A percentile compares a stretch with the other conserved stretches of the same genome.
Conservation (phyloP, 2,113 vertebrate genomes). For the Gymnobelideus leadbeateri region DNA sequence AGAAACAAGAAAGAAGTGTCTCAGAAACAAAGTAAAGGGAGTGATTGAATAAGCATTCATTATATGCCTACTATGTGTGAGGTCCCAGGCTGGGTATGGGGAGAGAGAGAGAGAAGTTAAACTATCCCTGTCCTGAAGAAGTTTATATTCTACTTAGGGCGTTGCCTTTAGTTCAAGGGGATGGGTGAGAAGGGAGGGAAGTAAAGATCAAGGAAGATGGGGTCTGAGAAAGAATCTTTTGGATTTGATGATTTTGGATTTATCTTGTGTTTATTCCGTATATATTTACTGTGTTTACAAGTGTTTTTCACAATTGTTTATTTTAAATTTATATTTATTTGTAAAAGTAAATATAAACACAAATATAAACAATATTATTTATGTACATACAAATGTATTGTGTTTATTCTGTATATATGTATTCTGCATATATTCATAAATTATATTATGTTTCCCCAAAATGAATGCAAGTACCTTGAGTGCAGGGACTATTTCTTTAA, state of each 20-base stretch:
- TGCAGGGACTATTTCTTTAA: neutral
- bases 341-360: neutral
- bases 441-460: neutral
- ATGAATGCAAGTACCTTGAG: neutral
- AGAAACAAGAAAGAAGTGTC: neutral
- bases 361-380: neutral
- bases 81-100: neutral
- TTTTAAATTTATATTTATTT: neutral
- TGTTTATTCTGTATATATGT: neutral
- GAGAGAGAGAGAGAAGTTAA: neutral
- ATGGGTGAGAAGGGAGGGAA: neutral
- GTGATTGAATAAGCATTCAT: neutral
- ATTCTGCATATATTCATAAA: neutral
- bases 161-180: neutral
- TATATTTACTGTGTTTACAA: neutral
- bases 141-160: neutral
- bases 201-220: neutral
- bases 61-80: neutral
- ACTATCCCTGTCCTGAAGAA: neutral
- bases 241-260: neutral
- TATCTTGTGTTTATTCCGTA: neutral
- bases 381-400: neutral
- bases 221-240: neutral
- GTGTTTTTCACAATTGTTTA: neutral
- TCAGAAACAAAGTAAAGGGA: neutral